phyloP scores from a whole-genome alignment of 2,113 vertebrate species.

The Amia ocellicauda region DNA sequence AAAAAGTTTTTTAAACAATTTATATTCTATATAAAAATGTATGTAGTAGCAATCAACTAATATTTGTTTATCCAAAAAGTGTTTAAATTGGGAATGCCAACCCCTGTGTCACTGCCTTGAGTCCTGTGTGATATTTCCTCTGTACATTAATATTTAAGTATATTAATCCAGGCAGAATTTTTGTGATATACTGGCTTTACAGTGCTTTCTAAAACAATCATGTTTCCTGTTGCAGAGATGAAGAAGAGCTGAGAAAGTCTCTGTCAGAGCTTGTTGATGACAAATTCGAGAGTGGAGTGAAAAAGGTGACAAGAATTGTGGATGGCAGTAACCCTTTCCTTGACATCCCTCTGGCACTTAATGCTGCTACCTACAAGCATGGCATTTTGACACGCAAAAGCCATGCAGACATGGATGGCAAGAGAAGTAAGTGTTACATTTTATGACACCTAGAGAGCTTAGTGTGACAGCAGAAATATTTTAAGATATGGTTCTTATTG shows the following conservation, averaged over 20 bases:
- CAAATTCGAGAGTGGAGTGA: constrained; percentile 83
- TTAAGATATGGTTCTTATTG: neutral
- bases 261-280: constrained; percentile 95
- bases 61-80: too few relatives aligned
- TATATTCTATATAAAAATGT: too few relatives aligned
- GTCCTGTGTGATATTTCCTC: too few relatives aligned
- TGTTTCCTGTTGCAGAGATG: constrained; percentile 74
- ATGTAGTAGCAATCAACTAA: too few relatives aligned
- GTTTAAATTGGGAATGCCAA: too few relatives aligned
- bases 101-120: too few relatives aligned
- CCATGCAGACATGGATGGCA: constrained; percentile 95
- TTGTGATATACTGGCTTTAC: too few relatives aligned
- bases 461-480: neutral
- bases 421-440: constrained; percentile 76
- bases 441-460: neutral
- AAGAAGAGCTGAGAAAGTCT: constrained; percentile 93
- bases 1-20: too few relatives aligned
- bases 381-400: constrained; percentile 90
- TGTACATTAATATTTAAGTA: too few relatives aligned
- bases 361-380: constrained; percentile 90
- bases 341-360: constrained; percentile 84
- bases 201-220: too few relatives aligned
- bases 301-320: constrained; percentile 87
- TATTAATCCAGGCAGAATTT: too few relatives aligned
- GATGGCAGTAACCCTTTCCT: constrained; percentile 94